Evolutionary conservation across 2,797 vertebrate genomes (phyloP), one percentile per base, ranked within the genome.

Genomic region (Diplodus puntazzo): DNA sequence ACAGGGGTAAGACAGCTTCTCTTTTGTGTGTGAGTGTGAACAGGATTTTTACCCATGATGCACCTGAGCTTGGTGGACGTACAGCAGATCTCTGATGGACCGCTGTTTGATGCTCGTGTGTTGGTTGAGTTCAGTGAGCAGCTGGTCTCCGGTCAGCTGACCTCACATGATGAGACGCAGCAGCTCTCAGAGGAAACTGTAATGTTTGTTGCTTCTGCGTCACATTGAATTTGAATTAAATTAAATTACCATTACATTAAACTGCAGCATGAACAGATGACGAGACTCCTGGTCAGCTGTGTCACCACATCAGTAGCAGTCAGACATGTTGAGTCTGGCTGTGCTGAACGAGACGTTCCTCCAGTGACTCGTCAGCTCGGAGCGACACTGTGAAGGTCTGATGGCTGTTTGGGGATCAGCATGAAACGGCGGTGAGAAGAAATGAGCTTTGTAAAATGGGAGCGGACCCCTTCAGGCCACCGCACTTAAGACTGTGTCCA

Each of bases 1-100:
- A 81, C 96, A 97, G 46, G 96, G 97, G 97, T 98, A 91, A 96
- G 96, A 94, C 9, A 43, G 4, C 30, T 13, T 43, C 25, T 34
- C 50, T n/a, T 21, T 2, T 43, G 58, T 60, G 34, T 43, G 18
- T 34, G 72, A 71, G 62, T 73, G 17, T 77, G 63, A 49, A 7
- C 17, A 30, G 23, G 12, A 14, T 5, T 69, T 20, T 27, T 50
- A 27, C 53, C 67, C 48, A 53, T 13, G 2, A 77, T 69, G 54
- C 63, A 69, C 39, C 6, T 57, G 62, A 16, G 6, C 9, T 11
- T 14, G 21, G 18, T 34, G 34, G 34, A 9, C 1, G 1, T 9
- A 9, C 34, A 34, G 7, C 7, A 34, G 34, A 34, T 34, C 34
- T 34, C 34, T 34, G 34, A 34, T 34, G 34, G 34, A 34, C 34